Conservation (phyloP, 2,888 invertebrate genomes). For the Sicus ferrugineus region DNA sequence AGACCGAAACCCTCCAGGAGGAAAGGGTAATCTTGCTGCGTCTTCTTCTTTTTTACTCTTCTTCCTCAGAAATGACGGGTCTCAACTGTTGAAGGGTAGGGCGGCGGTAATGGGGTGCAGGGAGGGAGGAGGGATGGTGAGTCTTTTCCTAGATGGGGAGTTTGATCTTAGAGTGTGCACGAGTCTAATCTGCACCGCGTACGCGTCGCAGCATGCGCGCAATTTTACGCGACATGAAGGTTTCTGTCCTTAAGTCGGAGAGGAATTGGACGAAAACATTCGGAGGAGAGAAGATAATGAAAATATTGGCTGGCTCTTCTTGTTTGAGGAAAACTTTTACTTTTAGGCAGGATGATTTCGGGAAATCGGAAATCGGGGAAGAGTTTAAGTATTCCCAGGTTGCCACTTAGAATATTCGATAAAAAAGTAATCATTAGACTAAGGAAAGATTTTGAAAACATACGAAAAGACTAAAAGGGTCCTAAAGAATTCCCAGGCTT, state of each 20-base stretch:
- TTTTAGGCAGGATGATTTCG: conserved; percentile 13
- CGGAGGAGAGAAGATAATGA: neutral
- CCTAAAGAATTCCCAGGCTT: too few relatives aligned
- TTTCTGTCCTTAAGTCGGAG: neutral
- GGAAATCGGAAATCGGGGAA: neutral
- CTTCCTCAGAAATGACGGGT: neutral
- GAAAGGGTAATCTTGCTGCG: neutral
- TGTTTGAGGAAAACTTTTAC: conserved; percentile 10
- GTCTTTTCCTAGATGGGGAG: too few relatives aligned
- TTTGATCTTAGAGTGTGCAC: neutral
- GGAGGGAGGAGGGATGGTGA: too few relatives aligned
- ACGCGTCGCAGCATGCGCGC: conserved; percentile 40
- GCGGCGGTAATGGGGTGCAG: neutral
- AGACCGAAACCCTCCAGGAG: neutral
- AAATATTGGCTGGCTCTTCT: neutral
- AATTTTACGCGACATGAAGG: conserved; percentile 17
- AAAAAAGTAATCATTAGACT: too few relatives aligned
- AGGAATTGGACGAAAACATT: neutral
- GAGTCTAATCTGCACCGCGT: neutral
- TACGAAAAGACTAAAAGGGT: too few relatives aligned
- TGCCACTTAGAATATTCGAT: too few relatives aligned
- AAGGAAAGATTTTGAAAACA: too few relatives aligned
- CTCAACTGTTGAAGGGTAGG: neutral
- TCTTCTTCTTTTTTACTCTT: too few relatives aligned
- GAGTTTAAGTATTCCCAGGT: neutral